A percentile compares a stretch with the other conserved stretches of the same genome.
Evolutionary conservation across 2,888 invertebrate species (phyloP).

Genomic region (Pachydiplax longipennis): DNA sequence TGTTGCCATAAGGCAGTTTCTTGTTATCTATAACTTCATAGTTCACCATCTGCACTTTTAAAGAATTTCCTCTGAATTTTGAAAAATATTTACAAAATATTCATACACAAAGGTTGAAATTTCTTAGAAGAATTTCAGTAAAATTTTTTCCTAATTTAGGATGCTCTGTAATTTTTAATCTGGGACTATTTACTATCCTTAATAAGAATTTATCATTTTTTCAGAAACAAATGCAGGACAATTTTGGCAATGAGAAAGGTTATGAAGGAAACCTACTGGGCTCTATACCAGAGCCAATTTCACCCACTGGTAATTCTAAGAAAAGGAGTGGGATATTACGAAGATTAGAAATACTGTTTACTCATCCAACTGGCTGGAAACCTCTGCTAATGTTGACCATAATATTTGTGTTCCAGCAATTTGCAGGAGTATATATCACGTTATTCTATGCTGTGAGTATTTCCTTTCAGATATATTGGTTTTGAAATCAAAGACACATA

Average conservation of each 20-base stretch:
- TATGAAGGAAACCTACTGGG: not conserved
- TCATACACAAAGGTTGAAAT: too few relatives aligned
- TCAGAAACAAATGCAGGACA: not conserved
- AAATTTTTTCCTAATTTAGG: too few relatives aligned
- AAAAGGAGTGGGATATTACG: not conserved
- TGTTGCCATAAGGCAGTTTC: too few relatives aligned
- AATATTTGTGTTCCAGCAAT: conserved; percentile 68
- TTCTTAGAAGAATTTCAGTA: too few relatives aligned
- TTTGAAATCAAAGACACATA: too few relatives aligned
- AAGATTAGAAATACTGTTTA: conserved; percentile 9
- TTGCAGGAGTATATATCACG: conserved; percentile 69
- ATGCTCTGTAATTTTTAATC: too few relatives aligned
- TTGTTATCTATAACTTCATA: too few relatives aligned
- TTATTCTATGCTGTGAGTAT: conserved; percentile 69
- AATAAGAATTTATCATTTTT: too few relatives aligned
- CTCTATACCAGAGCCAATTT: not conserved
- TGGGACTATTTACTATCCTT: too few relatives aligned
- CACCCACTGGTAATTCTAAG: not conserved
- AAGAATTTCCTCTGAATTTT: too few relatives aligned
- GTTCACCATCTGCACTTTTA: too few relatives aligned
- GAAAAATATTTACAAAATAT: too few relatives aligned
- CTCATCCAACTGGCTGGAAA: conserved; percentile 65
- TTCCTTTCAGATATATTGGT: conserved; percentile 55
- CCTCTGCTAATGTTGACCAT: conserved; percentile 65
- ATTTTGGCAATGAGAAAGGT: not conserved